A percentile compares a stretch with the other conserved stretches of the same genome.
phyloP scores from a whole-genome alignment of 2,797 vertebrate species.

The Poecilia gillii region DNA sequence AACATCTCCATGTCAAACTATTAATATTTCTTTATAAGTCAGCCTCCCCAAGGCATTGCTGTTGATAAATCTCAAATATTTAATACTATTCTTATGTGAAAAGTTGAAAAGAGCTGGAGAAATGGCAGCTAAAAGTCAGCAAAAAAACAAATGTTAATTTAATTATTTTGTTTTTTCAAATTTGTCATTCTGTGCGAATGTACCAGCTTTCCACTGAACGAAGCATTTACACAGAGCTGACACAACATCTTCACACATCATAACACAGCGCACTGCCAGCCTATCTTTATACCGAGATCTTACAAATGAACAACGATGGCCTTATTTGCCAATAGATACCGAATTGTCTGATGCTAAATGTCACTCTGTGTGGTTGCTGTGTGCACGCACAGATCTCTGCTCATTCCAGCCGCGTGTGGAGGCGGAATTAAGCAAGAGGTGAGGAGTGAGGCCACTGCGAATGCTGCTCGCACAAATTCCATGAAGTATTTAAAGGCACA shows the following conservation, averaged over 20 bases:
- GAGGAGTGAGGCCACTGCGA: slow-evolving; percentile 26
- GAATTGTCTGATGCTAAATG: slow-evolving; percentile 18
- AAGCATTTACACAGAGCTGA: slow-evolving; percentile 12
- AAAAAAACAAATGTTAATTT: background rate
- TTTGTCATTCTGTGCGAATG: background rate
- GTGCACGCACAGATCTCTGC: slow-evolving; percentile 36
- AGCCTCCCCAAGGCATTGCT: background rate
- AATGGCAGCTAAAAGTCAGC: background rate
- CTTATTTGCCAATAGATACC: slow-evolving; percentile 30
- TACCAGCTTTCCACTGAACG: background rate
- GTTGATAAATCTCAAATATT: background rate
- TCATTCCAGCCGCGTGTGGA: slow-evolving; percentile 16
- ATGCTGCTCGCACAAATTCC: slow-evolving; percentile 24
- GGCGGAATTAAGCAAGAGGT: background rate
- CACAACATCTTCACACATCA: slow-evolving; percentile 8
- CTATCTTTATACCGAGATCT: slow-evolving; percentile 19
- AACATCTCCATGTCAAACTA: background rate
- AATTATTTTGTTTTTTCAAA: background rate
- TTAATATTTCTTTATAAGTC: background rate
- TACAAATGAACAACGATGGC: slow-evolving; percentile 30
- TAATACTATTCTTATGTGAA: background rate
- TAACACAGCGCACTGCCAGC: slow-evolving; percentile 21
- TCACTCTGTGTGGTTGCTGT: slow-evolving; percentile 37
- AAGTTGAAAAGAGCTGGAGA: background rate
- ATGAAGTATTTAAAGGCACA: slow-evolving; percentile 60